Conservation (phyloP, 1,140 invertebrate genomes). For the Drosophila miranda region DNA sequence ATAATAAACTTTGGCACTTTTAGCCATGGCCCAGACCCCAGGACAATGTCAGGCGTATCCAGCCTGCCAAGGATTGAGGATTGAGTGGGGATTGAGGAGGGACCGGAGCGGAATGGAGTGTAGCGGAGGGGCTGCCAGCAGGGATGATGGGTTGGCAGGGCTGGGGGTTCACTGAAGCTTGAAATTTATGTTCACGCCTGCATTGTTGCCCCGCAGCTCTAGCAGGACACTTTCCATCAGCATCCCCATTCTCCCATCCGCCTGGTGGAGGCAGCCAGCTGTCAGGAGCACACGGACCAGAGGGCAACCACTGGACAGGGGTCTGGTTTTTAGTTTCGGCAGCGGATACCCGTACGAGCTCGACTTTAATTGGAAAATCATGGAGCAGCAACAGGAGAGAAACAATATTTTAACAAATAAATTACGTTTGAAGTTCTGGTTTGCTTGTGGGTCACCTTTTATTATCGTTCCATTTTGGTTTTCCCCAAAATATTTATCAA, state of each 20-base stretch:
- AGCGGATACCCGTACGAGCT: conserved; percentile 5
- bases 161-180: conserved; percentile 57
- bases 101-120: not conserved
- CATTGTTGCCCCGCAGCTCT: conserved; percentile 56
- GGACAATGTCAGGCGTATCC: conserved; percentile 1
- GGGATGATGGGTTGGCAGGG: conserved; percentile 9
- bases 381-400: conserved; percentile 10
- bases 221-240: conserved; percentile 27
- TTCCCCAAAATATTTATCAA: conserved; percentile 64
- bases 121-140: conserved; percentile 4
- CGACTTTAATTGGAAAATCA: conserved; percentile 55
- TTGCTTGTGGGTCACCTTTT: conserved; percentile 50
- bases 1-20: conserved; percentile 80
- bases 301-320: conserved; percentile 39
- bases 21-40: conserved; percentile 49
- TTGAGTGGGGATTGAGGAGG: conserved; percentile 24
- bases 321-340: conserved; percentile 41
- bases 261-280: conserved; percentile 43
- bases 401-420: conserved; percentile 56
- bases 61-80: conserved; percentile 2
- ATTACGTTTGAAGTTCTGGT: conserved; percentile 41
- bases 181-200: conserved; percentile 79
- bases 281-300: conserved; percentile 47
- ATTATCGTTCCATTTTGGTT: conserved; percentile 39
- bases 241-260: not conserved